These are phyloP conservation scores for Pelodytes ibericus DNA, from an alignment of 2,797 vertebrate genomes.

Conservation along the genomic window DNA sequence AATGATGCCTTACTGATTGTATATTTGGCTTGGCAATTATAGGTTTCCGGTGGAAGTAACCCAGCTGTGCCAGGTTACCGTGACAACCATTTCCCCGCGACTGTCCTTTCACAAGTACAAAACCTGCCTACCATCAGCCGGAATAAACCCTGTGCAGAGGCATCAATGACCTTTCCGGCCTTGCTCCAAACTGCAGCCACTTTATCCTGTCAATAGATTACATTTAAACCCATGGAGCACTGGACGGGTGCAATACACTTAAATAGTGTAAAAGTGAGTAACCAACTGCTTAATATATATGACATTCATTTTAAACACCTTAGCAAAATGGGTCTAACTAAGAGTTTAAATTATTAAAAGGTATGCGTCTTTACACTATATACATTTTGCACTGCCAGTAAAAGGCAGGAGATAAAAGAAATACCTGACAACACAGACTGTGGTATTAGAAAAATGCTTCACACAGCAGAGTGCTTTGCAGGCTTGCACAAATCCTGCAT, in stretches of 20 bases:
- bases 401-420: no score
- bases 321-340: no score
- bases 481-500: slow-evolving; percentile 8
- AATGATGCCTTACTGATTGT: background rate
- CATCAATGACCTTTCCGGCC: no score
- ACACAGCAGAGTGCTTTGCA: background rate
- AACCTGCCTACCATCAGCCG: background rate
- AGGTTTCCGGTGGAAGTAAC: slow-evolving; percentile 16
- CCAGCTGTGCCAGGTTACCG: slow-evolving; percentile 25
- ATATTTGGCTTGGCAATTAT: background rate
- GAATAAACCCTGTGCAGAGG: background rate
- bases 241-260: no score
- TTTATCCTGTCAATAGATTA: no score
- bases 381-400: no score
- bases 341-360: no score
- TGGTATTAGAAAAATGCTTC: slow-evolving; percentile 3
- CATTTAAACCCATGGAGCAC: background rate
- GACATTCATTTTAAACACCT: no score
- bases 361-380: no score
- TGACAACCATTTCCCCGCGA: slow-evolving; percentile 22
- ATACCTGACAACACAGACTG: background rate
- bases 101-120: background rate
- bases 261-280: no score
- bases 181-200: no score
- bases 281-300: no score